Conservation (phyloP, 2,797 vertebrate species). For the Pseudochaenichthys georgianus region DNA sequence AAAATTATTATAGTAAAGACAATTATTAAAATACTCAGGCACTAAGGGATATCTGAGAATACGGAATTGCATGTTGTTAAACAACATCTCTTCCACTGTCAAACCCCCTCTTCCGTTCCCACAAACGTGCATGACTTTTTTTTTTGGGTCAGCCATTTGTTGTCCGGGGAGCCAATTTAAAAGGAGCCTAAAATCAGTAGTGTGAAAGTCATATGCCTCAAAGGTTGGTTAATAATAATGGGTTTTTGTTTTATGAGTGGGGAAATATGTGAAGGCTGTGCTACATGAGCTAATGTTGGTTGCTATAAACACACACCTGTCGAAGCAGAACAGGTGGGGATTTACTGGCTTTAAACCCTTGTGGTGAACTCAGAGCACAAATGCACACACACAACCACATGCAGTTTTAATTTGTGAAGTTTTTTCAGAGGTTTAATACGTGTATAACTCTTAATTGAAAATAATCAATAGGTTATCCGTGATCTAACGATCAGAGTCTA, state of each 20-base stretch:
- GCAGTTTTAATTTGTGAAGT: neutral
- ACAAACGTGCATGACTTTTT: neutral
- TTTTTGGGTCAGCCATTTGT: slow-evolving; percentile 7
- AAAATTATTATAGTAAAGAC: neutral
- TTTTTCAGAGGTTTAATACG: neutral
- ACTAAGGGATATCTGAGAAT: neutral
- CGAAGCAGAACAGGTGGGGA: slow-evolving; percentile 68
- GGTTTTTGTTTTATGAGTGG: slow-evolving; percentile 48
- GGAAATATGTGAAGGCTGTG: slow-evolving; percentile 61
- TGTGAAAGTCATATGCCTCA: slow-evolving; percentile 21
- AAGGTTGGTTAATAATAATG: slow-evolving; percentile 32
- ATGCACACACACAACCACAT: slow-evolving; percentile 2
- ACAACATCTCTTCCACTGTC: neutral
- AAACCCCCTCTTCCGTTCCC: neutral
- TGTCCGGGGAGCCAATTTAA: slow-evolving; percentile 13
- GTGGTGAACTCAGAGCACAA: slow-evolving; percentile 14
- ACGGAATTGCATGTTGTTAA: neutral
- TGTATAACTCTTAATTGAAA: neutral
- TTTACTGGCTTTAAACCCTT: slow-evolving; percentile 50
- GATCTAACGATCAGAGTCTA: neutral
- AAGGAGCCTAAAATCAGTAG: slow-evolving; percentile 2
- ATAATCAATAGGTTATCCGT: neutral
- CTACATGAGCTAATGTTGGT: slow-evolving; percentile 75
- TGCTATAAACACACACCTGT: slow-evolving; percentile 80
- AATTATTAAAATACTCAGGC: neutral